Evolutionary conservation across 2,113 vertebrate genomes (phyloP), one percentile per base, ranked within the genome.

Genomic region (Mustela nigripes): DNA sequence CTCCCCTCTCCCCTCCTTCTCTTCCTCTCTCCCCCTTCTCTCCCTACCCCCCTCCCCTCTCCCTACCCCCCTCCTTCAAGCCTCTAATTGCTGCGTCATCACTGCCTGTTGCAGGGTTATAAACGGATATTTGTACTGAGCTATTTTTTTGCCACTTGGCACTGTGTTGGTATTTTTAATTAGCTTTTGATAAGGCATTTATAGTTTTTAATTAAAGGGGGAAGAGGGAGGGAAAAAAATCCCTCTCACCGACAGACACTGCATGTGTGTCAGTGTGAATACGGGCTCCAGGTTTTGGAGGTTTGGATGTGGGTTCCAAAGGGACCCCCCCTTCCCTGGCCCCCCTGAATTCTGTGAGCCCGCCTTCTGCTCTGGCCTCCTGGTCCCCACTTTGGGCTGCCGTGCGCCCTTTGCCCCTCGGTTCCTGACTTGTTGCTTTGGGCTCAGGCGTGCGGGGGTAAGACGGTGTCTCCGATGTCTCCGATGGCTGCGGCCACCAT

Each of bases 131-230:
- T 98, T 95, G 94, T 78, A 74, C 81, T 89, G 62, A 65, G 62
- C 62, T 31, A 65, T 31, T 89, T 78, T 81, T 84, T 89, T 91
- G 69, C 97, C 88, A 85, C 95, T 97, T 98, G 96, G 98, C 98
- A 92, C 97, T 67, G 74, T 96, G 95, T 97, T 98, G 97, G 94
- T 97, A 96, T 98, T 98, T 98, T 98, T 98, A 98, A 98, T 98
- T 98, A 98, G 97, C 97, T 98, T 97, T 98, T 98, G 98, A 98
- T 98, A 98, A 97, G 95, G 96, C 94, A 94, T 98, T 98, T 98
- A 98, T 98, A 97, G 95, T 96, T 98, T 98, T 98, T 98, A 98
- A 98, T 98, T 98, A 98, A 98, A 98, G 97, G 79, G 94, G 85
- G 76, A 96, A 95, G 92, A 97, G 50, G 91, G 91, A 97, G 97